Evolutionary conservation across 2,888 invertebrate species (phyloP), one percentile per base, ranked within the genome.

Genomic region (Diarsia mendica): DNA sequence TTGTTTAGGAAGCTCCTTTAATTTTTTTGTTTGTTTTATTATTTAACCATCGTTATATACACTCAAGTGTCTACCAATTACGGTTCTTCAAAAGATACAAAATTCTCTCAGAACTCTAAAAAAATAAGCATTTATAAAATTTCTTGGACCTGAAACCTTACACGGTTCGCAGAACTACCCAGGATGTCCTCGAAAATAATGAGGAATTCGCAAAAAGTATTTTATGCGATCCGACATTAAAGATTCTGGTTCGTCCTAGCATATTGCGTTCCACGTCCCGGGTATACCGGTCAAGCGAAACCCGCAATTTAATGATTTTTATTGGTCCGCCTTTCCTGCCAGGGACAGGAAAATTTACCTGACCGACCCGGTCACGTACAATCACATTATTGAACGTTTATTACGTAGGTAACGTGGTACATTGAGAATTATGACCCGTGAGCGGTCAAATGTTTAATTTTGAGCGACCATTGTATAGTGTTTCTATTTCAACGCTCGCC

Each of bases 221-320:
- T 81, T 81, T 88, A 85, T 85, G 82, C 72, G 88, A 86, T 87
- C 82, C 86, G 77, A 87, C 87, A 90, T 91, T 91, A 90, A 90
- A 89, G 89, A 91, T 92, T 88, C 87, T 87, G 88, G 89, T 76
- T 86, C 81, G 87, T 85, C 85, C 85, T 82, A 88, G 90, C 91
- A 92, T 92, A 94, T 93, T 94, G 92, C 90, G 92, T 78, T 80
- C 77, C 75, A 77, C 48, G 39, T 79, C 88, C 89, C 88, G 89
- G 85, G 74, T 69, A 49, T 55, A 73, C 82, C 88, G 93, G 92
- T 90, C 91, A 89, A 89, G 87, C 91, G 89, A 79, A 89, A 74
- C 83, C 91, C 91, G 91, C 93, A 93, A 92, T 94, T 93, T 94
- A 93, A 94, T 94, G 93, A 92, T 94, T 94, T 94, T 95, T 95